Evolutionary conservation across 2,113 vertebrate species (phyloP).

Genomic region (Vulpes lagopus): DNA sequence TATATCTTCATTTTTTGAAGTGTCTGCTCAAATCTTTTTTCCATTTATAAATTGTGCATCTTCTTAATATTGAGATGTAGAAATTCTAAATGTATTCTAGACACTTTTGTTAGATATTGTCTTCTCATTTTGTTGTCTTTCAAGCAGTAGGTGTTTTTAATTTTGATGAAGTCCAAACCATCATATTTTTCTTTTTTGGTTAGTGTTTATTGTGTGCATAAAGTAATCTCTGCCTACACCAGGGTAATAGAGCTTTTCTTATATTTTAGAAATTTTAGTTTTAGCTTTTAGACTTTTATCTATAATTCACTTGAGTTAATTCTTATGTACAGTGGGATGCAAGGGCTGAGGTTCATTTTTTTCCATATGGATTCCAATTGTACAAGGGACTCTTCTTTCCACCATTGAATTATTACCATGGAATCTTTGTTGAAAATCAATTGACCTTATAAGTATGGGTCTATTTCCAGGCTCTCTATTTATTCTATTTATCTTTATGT

Average conservation of each 20-base stretch:
- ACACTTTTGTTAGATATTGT: neutral
- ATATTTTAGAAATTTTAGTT: neutral
- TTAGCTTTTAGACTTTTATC: neutral
- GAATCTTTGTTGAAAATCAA: constrained; percentile 29
- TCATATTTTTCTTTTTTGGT: constrained; percentile 11
- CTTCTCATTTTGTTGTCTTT: constrained; percentile 21
- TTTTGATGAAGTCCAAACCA: neutral
- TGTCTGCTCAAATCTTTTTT: neutral
- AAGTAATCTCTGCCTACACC: neutral
- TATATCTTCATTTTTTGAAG: neutral
- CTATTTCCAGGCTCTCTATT: neutral
- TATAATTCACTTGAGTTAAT: constrained; percentile 12
- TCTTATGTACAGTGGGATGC: neutral
- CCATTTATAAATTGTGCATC: neutral
- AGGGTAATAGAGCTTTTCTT: neutral
- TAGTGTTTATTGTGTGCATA: neutral
- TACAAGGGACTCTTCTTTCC: neutral
- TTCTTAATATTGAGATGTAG: constrained; percentile 9
- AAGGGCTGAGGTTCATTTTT: neutral
- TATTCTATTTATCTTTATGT: constrained; percentile 10
- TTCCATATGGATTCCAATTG: neutral
- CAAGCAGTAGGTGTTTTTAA: neutral
- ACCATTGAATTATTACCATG: neutral
- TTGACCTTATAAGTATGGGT: neutral
- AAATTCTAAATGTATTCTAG: neutral